Base-by-base conservation (phyloP, 2,888 invertebrate species). In the Oscheius sp. region DNA sequence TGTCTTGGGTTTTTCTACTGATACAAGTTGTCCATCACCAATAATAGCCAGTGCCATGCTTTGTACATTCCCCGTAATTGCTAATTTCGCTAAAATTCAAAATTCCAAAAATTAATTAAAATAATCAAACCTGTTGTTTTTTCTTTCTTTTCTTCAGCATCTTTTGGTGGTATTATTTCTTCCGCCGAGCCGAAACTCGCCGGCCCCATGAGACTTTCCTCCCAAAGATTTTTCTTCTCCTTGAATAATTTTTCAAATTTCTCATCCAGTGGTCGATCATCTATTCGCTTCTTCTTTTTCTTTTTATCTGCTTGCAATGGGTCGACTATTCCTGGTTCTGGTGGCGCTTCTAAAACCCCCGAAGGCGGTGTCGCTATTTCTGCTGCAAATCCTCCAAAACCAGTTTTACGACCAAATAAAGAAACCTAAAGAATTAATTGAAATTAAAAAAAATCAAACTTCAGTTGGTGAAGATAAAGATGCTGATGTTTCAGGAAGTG, bases 11-110 rank as follows among this genome's bases (percentile, higher is more conserved):
- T 83, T 80, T 13, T 68, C 70, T 23, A 72, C 63, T 70, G 76
- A 76, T 43, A 80, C 61, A 9, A 80, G 76, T 16, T 55, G 46
- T 46, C 77, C 74, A 41, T 77, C 81, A n/a, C 35, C 66, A 21
- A 84, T 77, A 21, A 86, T 61, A 3, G 84, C 79, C 53, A 86
- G 74, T 6, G 86, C 86, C 76, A 81, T 81, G 59, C 83, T 81
- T 16, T 79, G 79, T 7, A 81, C 76, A 69, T 79, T 79, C 18
- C 83, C 84, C 71, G 82, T 83, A 63, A 86, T 84, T 13, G 83
- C 81, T 49, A 84, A 61, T 53, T 72, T 29, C 9, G 46, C 72
- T 72, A 29, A 56, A 72, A 72, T 21, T 25, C 1, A 52, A 52
- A 6, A 45, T n/a, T n/a, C n/a, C n/a, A 35, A 35, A 35, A 35